Evolutionary conservation across 2,888 invertebrate species (phyloP), one percentile per base, ranked within the genome.

Genomic region (Crepidodera aurea): DNA sequence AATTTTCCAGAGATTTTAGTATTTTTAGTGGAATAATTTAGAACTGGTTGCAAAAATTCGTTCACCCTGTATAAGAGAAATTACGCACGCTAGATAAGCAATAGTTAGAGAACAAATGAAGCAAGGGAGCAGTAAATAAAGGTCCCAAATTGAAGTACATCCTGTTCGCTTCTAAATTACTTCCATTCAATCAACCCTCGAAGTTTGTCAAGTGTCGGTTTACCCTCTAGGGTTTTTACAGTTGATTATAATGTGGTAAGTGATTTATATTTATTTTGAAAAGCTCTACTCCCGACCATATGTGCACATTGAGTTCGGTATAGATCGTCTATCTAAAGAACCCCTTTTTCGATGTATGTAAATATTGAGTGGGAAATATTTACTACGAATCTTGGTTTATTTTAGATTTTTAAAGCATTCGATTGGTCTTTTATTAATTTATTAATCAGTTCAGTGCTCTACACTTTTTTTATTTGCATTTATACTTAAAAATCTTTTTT

Each of bases 201-300:
- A 50, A 48, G 39, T 57, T 57, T 57, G 57, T 57, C 57, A 29
- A 48, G 57, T 48, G 48, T 57, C 57, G 48, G 57, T 57, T 57
- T 57, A 57, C 57, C 57, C 57, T 57, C 48, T 46, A 42, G 34
- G 25, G 57, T 13, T 48, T 56, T 56, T 56, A 34, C 46, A 46
- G 12, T 37, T 46, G 37, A 56, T 56, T 56, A 56, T 56, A 46
- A 32, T 22, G 46, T 29, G 56, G 37, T 46, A 56, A 56, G 48
- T 56, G 56, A 56, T 56, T 56, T 56, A 56, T 56, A 48, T 56
- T 56, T 56, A 39, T 56, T 55, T 56, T 56, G 37, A 56, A 56
- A 56, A 16, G 25, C 39, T 15, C 13, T 16, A 12, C 39, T 39
- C 42, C 48, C 22, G 12, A 48, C 57, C 57, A 57, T 57, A 50